Evolutionary conservation across 2,888 invertebrate genomes (phyloP).

Genomic region (Trissonchulus latispiculum): DNA sequence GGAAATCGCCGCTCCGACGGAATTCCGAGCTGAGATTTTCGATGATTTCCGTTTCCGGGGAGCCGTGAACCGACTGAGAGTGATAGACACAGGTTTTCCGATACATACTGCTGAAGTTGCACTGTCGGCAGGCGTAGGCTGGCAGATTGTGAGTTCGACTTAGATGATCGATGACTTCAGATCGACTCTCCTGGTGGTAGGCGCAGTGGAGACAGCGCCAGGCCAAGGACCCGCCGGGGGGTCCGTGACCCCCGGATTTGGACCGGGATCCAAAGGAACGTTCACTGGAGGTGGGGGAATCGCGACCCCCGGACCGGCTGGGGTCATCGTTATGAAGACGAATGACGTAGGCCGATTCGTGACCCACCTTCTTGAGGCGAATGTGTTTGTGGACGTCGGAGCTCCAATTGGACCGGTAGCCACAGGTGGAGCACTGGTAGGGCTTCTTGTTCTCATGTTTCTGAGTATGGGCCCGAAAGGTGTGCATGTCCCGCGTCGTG

Average conservation of each 20-base stretch:
- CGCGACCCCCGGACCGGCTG: too few relatives aligned
- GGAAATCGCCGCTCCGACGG: too few relatives aligned
- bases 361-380: slow-evolving; percentile 58
- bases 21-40: neutral
- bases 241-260: neutral
- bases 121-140: slow-evolving; percentile 8
- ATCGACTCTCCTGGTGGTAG: neutral
- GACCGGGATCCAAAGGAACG: neutral
- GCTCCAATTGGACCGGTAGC: slow-evolving; percentile 86
- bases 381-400: slow-evolving; percentile 96
- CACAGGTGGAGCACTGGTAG: slow-evolving; percentile 85
- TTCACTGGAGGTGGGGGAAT: neutral
- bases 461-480: slow-evolving; percentile 80
- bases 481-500: slow-evolving; percentile 15
- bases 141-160: neutral
- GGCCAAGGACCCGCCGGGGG: neutral
- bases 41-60: neutral
- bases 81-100: slow-evolving; percentile 15
- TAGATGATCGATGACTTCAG: slow-evolving; percentile 17
- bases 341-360: slow-evolving; percentile 15
- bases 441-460: slow-evolving; percentile 81
- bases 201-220: slow-evolving; percentile 12
- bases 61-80: slow-evolving; percentile 6
- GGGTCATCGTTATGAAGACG: neutral
- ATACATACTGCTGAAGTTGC: slow-evolving; percentile 17